Percentiles rank a stretch among this genome's conserved stretches.
Conservation (phyloP, 2,888 invertebrate genomes). For the Heteromyza rotundicornis region DNA sequence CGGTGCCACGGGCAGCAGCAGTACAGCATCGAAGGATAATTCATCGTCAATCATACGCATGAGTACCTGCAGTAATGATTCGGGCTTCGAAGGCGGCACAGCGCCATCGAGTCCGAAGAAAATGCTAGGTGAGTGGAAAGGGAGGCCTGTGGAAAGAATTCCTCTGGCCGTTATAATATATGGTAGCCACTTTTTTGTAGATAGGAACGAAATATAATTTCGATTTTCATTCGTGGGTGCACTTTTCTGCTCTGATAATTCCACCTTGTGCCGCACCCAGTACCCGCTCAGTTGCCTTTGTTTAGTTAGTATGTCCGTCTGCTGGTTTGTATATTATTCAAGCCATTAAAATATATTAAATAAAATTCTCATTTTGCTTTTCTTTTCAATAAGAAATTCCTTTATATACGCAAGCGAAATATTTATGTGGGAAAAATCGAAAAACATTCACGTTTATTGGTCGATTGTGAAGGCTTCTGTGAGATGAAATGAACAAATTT, state of each 20-base stretch:
- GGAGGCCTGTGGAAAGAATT: background rate
- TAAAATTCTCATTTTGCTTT: slow-evolving; percentile 7
- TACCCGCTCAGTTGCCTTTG: too few species aligned
- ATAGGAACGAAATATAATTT: too few species aligned
- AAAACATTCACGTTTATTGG: slow-evolving; percentile 8
- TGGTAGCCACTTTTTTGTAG: slow-evolving; percentile 28
- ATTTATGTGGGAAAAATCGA: background rate
- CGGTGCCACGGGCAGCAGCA: slow-evolving; percentile 18
- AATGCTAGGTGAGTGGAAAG: slow-evolving; percentile 65
- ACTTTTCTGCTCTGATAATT: too few species aligned
- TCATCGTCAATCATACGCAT: slow-evolving; percentile 64
- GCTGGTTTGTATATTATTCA: too few species aligned
- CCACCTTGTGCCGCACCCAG: too few species aligned
- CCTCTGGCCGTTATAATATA: slow-evolving; percentile 1
- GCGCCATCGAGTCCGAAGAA: slow-evolving; percentile 72
- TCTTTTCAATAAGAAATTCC: slow-evolving; percentile 9
- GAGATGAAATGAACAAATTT: too few species aligned
- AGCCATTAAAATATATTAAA: background rate
- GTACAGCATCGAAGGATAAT: slow-evolving; percentile 38
- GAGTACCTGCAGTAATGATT: slow-evolving; percentile 82
- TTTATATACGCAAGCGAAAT: slow-evolving; percentile 10
- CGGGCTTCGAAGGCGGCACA: slow-evolving; percentile 78
- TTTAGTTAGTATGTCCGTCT: too few species aligned
- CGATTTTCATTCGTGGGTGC: too few species aligned
- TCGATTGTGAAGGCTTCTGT: background rate